phyloP scores from a whole-genome alignment of 2,113 vertebrate species.

The Coptodon bakossiorum region DNA sequence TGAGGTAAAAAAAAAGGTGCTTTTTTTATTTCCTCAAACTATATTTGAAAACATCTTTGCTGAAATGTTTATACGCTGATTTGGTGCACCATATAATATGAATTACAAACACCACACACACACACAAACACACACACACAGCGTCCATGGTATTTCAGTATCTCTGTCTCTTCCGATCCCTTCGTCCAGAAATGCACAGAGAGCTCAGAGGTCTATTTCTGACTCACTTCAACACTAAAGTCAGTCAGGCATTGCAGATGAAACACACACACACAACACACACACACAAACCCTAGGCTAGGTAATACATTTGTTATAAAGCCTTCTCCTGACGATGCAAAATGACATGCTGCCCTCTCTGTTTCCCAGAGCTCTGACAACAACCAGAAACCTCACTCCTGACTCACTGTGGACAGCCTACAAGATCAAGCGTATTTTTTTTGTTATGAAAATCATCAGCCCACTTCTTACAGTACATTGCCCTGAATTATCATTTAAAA shows the following conservation, averaged over 20 bases:
- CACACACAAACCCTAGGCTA: background rate
- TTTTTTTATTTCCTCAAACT: background rate
- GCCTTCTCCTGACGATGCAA: conserved; percentile 23
- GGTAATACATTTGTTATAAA: conserved; percentile 26
- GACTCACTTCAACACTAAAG: conserved; percentile 33
- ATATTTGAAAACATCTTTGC: background rate
- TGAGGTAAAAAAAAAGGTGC: background rate
- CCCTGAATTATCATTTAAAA: conserved; percentile 43
- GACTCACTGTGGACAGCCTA: background rate
- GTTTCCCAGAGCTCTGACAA: background rate
- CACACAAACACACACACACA: background rate
- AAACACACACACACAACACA: background rate
- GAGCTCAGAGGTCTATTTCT: conserved; percentile 41
- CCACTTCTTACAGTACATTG: background rate
- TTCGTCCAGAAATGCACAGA: conserved; percentile 12
- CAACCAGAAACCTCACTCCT: background rate
- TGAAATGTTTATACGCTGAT: background rate
- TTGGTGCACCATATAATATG: background rate
- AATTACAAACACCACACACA: background rate
- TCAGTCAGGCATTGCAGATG: conserved; percentile 34
- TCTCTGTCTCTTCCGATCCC: conserved; percentile 29
- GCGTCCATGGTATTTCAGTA: background rate
- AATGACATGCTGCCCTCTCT: conserved; percentile 5
- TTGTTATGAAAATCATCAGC: background rate
- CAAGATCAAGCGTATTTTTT: background rate